Base-by-base conservation (phyloP, 2,888 invertebrate genomes). In the Ophion obscuratus region DNA sequence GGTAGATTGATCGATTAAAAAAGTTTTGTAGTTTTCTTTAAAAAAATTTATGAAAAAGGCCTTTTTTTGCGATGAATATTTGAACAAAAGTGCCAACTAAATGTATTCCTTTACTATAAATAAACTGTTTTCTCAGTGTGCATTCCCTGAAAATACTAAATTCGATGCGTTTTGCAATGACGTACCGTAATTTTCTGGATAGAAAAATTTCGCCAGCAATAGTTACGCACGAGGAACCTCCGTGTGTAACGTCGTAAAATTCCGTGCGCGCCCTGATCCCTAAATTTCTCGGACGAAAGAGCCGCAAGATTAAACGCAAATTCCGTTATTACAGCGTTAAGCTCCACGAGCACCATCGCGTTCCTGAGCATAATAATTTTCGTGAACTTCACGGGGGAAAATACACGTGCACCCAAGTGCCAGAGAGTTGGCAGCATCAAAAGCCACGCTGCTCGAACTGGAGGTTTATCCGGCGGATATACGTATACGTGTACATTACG, bases 221-320 rank as follows among this genome's bases (percentile, higher is more conserved):
- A 47, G 61, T 71, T 66, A 53, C 36, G 61, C 74, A 74, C 62
- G 74, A 68, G 40, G 53, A 57, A 36, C 36, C 24, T 24, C 53
- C 62, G 40, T 53, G 36, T 27, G 47, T 17, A 17, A 53, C 14
- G 17, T 68, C 27, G 57, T 62, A 64, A 78, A 74, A 83, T n/a
- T 57, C 5, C 0, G 2, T 5, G 27, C 24, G 36, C 67, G 24
- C 57, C 53, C 36, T 36, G 14, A 53, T 67, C 68, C 53, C 20
- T 47, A 66, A 75, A 80, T 84, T 84, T 80, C 59, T 47, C 75
- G 80, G 62, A 44, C 74, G 75, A 80, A 66, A 70, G 80, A 31
- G n/a, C 75, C 44, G 31, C 57, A 10, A 31, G 71, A 81, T 31
- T 67, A 59, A 40, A 57, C 36, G 53, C 53, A 66, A 66, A 66